Base-by-base conservation (phyloP, 2,113 vertebrate species). In the Tauraco erythrolophus region DNA sequence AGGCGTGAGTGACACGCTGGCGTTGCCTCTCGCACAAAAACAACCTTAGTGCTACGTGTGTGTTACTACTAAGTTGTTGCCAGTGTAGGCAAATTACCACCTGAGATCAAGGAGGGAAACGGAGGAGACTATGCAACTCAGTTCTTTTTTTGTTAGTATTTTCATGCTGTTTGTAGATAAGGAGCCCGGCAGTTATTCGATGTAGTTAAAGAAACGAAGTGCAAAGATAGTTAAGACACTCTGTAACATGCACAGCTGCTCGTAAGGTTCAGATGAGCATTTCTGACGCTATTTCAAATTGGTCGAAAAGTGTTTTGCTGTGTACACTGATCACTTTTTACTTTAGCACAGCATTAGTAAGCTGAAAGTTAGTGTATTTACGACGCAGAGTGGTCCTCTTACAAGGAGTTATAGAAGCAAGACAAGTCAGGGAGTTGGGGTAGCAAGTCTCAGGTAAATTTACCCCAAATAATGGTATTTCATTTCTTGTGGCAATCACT, bases 71-170 rank as follows among this genome's bases (percentile, higher is more conserved):
- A 22, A 88, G n/a, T 58, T 95, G 83, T 45, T 89, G 70, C 54
- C 50, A 66, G 14, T 80, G 35, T 85, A 94, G 90, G 79, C 94
- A 90, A 97, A 90, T 90, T n/a, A 76, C 68, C 37, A 72, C 62
- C 79, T 82, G 8, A 83, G 70, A 80, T 61, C n/a, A 74, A 87
- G 78, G 92, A 92, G 37, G 90, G 75, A 92, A 92, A 61, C 80
- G 72, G 43, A 68, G 41, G 78, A 88, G 81, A 93, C 78, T 74
- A 1, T 89, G 78, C 75, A 88, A 19, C n/a, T 90, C 41, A 22
- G n/a, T 72, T 80, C 43, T 82, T 78, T 85, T 84, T 64, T 80
- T 88, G 27, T 39, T 89, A 43, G 61, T 76, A 65, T 92, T 96
- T 95, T 95, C 54, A 33, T 77, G 46, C 30, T 84, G 62, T 79